A percentile compares a stretch with the other conserved stretches of the same genome.
These are phyloP conservation scores for Adelges cooleyi DNA, from an alignment of 1,140 invertebrate species.

Conservation along the genomic window DNA sequence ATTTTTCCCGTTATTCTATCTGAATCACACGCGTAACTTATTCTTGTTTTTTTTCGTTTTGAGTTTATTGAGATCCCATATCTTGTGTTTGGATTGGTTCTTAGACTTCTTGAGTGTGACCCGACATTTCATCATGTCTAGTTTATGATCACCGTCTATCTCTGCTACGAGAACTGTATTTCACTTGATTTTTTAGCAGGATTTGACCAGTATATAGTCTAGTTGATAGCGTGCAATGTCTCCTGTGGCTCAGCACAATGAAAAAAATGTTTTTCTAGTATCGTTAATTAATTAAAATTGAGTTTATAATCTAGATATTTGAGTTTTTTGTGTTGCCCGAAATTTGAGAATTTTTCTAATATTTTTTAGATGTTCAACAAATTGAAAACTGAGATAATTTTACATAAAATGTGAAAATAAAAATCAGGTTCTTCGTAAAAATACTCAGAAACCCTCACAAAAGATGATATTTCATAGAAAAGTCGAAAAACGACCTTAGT, in stretches of 20 bases:
- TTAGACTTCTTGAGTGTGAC: neutral
- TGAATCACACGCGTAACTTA: neutral
- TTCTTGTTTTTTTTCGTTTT: neutral
- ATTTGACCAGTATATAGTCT: slow-evolving; percentile 25
- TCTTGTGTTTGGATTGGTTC: neutral
- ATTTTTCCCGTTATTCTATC: neutral
- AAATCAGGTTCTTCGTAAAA: too few relatives aligned
- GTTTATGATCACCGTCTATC: neutral
- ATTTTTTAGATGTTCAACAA: too few relatives aligned
- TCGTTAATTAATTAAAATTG: too few relatives aligned
- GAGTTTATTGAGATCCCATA: neutral
- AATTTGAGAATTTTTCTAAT: too few relatives aligned
- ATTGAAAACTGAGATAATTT: too few relatives aligned
- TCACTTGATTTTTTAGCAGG: slow-evolving; percentile 18
- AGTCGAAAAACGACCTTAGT: too few relatives aligned
- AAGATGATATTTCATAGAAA: too few relatives aligned
- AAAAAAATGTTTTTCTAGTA: too few relatives aligned
- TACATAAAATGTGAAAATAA: too few relatives aligned
- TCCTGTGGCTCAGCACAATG: neutral
- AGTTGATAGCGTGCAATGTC: slow-evolving; percentile 6
- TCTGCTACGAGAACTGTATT: slow-evolving; percentile 23
- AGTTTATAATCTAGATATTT: too few relatives aligned
- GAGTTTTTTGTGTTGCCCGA: too few relatives aligned
- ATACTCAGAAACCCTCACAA: too few relatives aligned
- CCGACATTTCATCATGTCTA: neutral